These are phyloP conservation scores for Gymnogyps californianus DNA, from an alignment of 2,113 vertebrate genomes.

Conservation along the genomic window DNA sequence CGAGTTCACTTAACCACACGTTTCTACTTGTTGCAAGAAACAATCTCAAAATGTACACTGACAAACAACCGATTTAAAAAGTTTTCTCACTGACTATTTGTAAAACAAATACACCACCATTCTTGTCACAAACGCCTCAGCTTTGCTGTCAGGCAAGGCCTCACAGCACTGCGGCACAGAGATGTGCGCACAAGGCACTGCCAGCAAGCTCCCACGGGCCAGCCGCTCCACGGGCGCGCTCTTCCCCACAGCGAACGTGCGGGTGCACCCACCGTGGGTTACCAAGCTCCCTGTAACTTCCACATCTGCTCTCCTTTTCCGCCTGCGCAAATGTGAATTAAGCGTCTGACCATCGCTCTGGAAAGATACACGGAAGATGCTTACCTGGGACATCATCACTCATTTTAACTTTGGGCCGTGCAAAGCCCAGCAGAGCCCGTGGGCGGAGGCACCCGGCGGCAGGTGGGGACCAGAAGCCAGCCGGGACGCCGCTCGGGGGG, in stretches of 20 bases:
- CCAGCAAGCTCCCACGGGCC: not conserved
- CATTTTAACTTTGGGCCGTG: not conserved
- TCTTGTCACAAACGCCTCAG: accelerated
- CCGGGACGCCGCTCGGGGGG: not conserved
- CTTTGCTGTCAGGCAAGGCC: accelerated
- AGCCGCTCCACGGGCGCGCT: not conserved
- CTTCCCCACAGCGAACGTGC: not conserved
- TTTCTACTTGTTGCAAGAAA: not conserved
- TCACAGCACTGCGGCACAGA: accelerated
- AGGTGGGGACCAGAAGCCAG: not conserved
- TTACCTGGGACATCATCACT: conserved; percentile 16
- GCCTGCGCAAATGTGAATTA: too few species aligned
- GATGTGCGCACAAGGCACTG: accelerated
- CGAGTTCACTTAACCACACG: too few species aligned
- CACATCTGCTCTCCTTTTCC: not conserved
- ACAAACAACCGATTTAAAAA: not conserved
- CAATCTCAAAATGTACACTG: not conserved
- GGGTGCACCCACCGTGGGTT: too few species aligned
- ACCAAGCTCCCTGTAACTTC: not conserved
- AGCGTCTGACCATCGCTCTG: not conserved
- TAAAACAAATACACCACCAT: accelerated
- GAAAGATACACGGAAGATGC: not conserved
- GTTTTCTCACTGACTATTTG: too few species aligned
- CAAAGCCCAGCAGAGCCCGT: not conserved
- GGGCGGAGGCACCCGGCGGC: not conserved